Conservation (phyloP, 2,113 vertebrate species). For the Hemiscyllium ocellatum region DNA sequence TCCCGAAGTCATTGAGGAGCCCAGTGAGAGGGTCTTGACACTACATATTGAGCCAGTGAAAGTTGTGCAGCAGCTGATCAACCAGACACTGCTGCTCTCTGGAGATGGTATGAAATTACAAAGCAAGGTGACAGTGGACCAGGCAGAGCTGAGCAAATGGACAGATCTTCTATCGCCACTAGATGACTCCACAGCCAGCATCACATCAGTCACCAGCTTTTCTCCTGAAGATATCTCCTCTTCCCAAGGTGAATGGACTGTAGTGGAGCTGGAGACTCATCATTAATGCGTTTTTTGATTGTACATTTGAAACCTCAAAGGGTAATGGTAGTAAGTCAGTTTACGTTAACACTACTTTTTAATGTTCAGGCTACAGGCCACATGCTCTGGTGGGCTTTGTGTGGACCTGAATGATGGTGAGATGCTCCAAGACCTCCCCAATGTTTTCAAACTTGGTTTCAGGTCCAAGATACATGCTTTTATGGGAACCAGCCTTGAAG, state of each 20-base stretch:
- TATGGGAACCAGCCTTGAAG: neutral
- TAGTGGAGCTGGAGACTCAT: slow-evolving; percentile 84
- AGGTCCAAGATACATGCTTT: neutral
- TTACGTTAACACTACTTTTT: too few species aligned
- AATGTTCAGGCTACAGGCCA: too few species aligned
- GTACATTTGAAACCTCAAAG: neutral
- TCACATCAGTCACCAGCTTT: slow-evolving; percentile 82
- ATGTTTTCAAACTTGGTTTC: neutral
- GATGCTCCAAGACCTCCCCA: neutral
- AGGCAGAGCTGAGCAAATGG: slow-evolving; percentile 77
- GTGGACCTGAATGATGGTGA: too few species aligned
- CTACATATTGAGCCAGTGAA: slow-evolving; percentile 66
- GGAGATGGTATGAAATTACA: slow-evolving; percentile 55
- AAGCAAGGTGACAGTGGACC: slow-evolving; percentile 62
- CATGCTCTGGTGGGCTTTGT: too few species aligned
- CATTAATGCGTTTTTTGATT: slow-evolving; percentile 55
- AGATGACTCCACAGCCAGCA: slow-evolving; percentile 76
- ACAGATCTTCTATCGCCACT: slow-evolving; percentile 71
- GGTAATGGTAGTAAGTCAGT: too few species aligned
- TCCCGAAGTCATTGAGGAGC: slow-evolving; percentile 30
- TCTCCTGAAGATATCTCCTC: slow-evolving; percentile 70
- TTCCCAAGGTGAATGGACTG: slow-evolving; percentile 81
- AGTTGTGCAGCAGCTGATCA: slow-evolving; percentile 79
- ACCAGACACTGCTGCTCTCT: slow-evolving; percentile 69
- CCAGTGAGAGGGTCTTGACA: slow-evolving; percentile 46